Conservation (phyloP, 2,113 vertebrate genomes). For the Ophthalmolycus amberensis region DNA sequence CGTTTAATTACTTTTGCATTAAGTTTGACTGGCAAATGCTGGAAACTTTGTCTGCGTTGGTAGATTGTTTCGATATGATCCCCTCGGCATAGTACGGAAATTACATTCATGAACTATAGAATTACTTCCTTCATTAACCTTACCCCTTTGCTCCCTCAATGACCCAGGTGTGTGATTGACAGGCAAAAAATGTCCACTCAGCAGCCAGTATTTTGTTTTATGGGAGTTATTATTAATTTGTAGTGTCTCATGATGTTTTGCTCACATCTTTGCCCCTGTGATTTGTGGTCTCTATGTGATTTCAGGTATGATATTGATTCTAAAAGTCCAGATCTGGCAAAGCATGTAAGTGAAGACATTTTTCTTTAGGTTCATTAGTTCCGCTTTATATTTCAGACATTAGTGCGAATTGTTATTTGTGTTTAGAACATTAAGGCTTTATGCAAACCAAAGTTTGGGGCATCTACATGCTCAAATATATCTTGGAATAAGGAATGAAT, state of each 20-base stretch:
- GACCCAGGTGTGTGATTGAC: constrained; percentile 50
- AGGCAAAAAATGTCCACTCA: constrained; percentile 24
- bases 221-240: neutral
- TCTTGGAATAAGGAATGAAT: constrained; percentile 51
- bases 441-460: constrained; percentile 71
- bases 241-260: neutral
- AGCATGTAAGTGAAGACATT: constrained; percentile 89
- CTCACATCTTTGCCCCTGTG: constrained; percentile 3
- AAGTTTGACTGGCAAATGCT: constrained; percentile 70
- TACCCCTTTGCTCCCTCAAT: constrained; percentile 7
- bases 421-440: constrained; percentile 63
- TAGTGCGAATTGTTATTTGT: constrained; percentile 3
- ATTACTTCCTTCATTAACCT: constrained; percentile 55
- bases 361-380: constrained; percentile 12
- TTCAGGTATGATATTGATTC: constrained; percentile 95
- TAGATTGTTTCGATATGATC: constrained; percentile 45
- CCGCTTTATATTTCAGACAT: constrained; percentile 1
- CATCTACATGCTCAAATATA: constrained; percentile 59
- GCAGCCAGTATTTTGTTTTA: constrained; percentile 8
- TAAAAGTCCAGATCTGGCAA: constrained; percentile 94
- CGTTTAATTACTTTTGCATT: constrained; percentile 78
- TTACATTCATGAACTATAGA: constrained; percentile 61
- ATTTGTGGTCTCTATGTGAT: constrained; percentile 61
- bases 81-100: constrained; percentile 41
- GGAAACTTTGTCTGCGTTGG: constrained; percentile 39